Conservation (phyloP, 64 coral and sea anemone species). For the Orbicella faveolata region DNA sequence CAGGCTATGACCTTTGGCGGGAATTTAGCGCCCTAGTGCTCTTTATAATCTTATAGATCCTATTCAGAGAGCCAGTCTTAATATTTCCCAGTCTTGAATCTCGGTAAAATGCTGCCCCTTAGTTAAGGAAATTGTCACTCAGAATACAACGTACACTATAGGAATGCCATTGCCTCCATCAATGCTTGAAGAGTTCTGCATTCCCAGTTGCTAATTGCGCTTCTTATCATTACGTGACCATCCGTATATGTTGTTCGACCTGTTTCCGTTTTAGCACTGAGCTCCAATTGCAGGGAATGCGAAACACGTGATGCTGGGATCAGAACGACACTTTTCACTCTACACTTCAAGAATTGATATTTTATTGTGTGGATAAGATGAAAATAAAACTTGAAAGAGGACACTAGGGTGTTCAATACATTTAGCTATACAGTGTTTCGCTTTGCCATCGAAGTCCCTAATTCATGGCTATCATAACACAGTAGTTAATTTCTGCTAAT, state of each 20-base stretch:
- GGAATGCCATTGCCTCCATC: background rate
- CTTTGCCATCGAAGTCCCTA: no score
- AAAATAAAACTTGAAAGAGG: no score
- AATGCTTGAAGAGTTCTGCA: background rate
- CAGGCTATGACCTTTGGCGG: background rate
- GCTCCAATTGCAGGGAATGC: conserved; percentile 13
- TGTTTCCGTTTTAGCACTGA: conserved; percentile 27
- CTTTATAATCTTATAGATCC: background rate
- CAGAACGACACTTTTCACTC: background rate
- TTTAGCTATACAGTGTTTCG: no score
- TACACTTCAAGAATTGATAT: background rate
- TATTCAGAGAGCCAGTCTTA: background rate
- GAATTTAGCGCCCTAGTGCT: background rate
- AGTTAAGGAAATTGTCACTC: background rate
- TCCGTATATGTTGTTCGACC: background rate
- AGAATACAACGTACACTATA: background rate
- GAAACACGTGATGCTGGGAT: background rate
- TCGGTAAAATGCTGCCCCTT: background rate
- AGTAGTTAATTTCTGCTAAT: no score
- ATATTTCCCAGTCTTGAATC: background rate
- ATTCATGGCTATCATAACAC: no score
- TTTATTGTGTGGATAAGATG: background rate
- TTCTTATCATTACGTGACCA: conserved; percentile 1
- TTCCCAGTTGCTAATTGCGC: background rate
- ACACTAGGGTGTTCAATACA: no score